Percentiles rank a stretch among this genome's conserved stretches.
These are phyloP conservation scores for Zaprionus bogoriensis DNA, from an alignment of 2,888 invertebrate genomes.

Conservation along the genomic window DNA sequence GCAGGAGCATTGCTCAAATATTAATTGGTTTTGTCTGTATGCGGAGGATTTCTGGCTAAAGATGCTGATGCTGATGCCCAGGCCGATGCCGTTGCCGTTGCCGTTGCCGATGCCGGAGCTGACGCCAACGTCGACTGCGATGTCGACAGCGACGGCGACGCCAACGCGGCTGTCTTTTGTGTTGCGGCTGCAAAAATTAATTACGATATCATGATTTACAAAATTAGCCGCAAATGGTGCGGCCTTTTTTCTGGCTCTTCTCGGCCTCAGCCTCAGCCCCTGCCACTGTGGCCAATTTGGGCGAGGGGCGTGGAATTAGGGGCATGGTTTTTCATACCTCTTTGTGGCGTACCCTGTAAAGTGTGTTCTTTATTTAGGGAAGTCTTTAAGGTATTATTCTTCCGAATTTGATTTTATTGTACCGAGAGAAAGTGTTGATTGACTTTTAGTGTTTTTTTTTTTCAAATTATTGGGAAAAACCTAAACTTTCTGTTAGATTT, in stretches of 20 bases:
- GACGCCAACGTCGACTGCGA: slow-evolving; percentile 2
- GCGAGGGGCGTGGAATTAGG: slow-evolving; percentile 33
- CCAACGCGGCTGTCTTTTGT: slow-evolving; percentile 37
- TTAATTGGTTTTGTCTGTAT: slow-evolving; percentile 78
- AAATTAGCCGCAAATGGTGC: slow-evolving; percentile 77
- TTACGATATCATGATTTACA: slow-evolving; percentile 76
- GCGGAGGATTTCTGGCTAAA: slow-evolving; percentile 67
- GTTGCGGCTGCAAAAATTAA: slow-evolving; percentile 72
- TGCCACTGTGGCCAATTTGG: slow-evolving; percentile 6
- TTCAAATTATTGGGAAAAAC: no score
- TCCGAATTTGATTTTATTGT: no score
- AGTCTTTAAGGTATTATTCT: no score
- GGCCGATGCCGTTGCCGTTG: background rate
- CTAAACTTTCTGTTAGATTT: no score
- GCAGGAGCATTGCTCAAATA: slow-evolving; percentile 81
- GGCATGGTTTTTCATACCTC: slow-evolving; percentile 7
- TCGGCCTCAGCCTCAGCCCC: background rate
- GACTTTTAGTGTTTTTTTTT: no score
- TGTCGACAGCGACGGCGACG: background rate
- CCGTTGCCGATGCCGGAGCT: slow-evolving; percentile 1
- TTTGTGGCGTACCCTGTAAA: slow-evolving; percentile 8
- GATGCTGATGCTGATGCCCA: slow-evolving; percentile 27
- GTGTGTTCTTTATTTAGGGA: no score
- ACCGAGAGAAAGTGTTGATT: no score
- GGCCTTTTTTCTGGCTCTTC: slow-evolving; percentile 43